These are phyloP conservation scores for Corynorhinus townsendii DNA, from an alignment of 2,113 vertebrate genomes.

Conservation along the genomic window DNA sequence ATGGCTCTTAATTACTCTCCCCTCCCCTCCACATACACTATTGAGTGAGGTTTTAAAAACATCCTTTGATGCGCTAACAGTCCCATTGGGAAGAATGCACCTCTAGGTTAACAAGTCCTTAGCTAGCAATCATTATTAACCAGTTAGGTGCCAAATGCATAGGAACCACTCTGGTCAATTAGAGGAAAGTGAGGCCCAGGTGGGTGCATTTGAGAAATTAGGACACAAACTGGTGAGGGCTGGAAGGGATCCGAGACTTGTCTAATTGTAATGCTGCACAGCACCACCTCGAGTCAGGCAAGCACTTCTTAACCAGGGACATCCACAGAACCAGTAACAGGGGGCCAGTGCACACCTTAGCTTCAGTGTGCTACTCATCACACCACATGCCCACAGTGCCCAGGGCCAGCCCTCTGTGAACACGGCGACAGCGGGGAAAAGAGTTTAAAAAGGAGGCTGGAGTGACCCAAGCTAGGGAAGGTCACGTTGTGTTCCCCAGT, in stretches of 20 bases:
- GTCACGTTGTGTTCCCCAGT: background rate
- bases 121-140: background rate
- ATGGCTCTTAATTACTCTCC: background rate
- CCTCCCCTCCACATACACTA: background rate
- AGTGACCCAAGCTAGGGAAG: background rate
- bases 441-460: background rate
- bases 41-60: background rate
- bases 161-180: background rate
- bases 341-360: background rate
- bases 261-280: background rate
- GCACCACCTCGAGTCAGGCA: accelerated
- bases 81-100: background rate
- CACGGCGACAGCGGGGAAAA: background rate
- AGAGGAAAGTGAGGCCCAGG: background rate
- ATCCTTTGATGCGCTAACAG: background rate
- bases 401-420: background rate
- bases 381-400: background rate
- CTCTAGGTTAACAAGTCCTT: background rate
- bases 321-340: too few relatives aligned
- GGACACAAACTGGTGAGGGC: background rate
- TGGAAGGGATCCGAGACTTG: background rate
- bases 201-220: background rate
- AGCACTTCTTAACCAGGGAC: too few relatives aligned
- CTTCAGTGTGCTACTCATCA: background rate
- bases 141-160: background rate